Evolutionary conservation across 2,888 invertebrate genomes (phyloP).

Genomic region (Unio delphinus): DNA sequence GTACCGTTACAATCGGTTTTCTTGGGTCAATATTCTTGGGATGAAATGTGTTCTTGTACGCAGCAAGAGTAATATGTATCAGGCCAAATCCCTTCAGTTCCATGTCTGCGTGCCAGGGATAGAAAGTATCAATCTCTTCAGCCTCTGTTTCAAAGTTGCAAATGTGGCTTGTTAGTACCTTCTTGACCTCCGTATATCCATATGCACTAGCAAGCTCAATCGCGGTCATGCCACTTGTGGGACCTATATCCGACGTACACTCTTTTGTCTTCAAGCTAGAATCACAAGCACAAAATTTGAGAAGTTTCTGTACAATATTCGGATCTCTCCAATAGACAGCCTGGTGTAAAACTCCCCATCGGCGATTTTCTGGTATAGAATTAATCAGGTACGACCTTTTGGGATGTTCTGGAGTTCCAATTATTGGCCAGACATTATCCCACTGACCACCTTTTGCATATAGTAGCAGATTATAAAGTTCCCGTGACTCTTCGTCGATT

Average conservation of each 20-base stretch:
- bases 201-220: too few species aligned
- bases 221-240: too few species aligned
- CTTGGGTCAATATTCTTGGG: too few species aligned
- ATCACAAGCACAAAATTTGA: too few species aligned
- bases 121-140: constrained; percentile 22
- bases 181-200: too few species aligned
- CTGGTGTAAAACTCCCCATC: constrained; percentile 41
- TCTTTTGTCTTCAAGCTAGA: too few species aligned
- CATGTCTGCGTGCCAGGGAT: not conserved
- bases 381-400: constrained; percentile 25
- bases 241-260: too few species aligned
- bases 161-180: too few species aligned
- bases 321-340: constrained; percentile 31
- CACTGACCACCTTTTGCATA: constrained; percentile 30
- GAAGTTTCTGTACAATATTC: not conserved
- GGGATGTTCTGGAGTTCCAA: constrained; percentile 23
- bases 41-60: too few species aligned
- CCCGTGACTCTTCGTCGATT: constrained; percentile 6
- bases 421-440: constrained; percentile 22
- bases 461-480: constrained; percentile 16
- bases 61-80: constrained; percentile 26
- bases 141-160: not conserved
- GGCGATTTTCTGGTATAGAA: constrained; percentile 33
- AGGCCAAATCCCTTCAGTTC: constrained; percentile 20
- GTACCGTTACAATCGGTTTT: too few species aligned